Percentiles rank a stretch among this genome's conserved stretches.
phyloP scores from a whole-genome alignment of 2,113 vertebrate species.

The Psilopogon haemacephalus region DNA sequence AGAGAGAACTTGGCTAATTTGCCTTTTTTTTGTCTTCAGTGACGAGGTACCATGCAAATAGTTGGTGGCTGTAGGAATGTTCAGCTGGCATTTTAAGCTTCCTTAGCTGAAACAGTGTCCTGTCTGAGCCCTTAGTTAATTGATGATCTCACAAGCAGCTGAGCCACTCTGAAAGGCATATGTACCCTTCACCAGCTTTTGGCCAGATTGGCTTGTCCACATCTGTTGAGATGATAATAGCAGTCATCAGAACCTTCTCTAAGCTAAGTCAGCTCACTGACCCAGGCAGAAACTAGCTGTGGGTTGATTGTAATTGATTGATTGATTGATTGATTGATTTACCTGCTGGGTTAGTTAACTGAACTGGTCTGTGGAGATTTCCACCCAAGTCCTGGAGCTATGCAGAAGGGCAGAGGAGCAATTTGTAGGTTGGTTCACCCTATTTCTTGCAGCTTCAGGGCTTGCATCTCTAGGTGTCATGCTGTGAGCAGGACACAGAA shows the following conservation, averaged over 20 bases:
- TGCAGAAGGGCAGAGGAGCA: background rate
- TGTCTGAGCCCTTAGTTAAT: background rate
- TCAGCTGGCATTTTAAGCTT: background rate
- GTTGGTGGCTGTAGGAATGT: background rate
- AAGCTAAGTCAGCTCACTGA: background rate
- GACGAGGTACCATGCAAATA: accelerated
- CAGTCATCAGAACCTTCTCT: background rate
- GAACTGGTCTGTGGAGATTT: background rate
- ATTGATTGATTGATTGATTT: background rate
- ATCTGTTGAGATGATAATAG: background rate
- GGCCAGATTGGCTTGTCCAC: background rate
- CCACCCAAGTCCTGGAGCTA: background rate
- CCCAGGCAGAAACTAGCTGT: background rate
- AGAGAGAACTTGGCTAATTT: background rate
- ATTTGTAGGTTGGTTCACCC: accelerated
- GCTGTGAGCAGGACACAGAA: background rate
- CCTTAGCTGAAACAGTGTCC: background rate
- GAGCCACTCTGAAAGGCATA: background rate
- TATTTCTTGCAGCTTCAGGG: background rate
- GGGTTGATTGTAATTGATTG: background rate
- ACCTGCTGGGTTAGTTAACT: background rate
- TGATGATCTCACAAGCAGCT: background rate
- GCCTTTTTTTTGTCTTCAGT: background rate
- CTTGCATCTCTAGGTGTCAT: background rate
- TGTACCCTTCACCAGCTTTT: background rate